Evolutionary conservation across 1,140 invertebrate species (phyloP).

Genomic region (Lerema accius): DNA sequence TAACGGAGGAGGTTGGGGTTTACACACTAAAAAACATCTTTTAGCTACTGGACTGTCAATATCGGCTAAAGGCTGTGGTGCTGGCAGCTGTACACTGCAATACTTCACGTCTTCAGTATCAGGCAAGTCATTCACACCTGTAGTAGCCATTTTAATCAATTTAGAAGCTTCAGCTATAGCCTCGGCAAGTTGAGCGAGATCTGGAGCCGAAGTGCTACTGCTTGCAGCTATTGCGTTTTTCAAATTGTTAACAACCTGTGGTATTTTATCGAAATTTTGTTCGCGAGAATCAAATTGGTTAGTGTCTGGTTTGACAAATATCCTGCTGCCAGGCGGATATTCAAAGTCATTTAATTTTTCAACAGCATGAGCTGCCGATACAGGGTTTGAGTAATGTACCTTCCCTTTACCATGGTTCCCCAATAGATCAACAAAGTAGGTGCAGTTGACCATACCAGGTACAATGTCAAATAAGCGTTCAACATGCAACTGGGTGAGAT

Average conservation of each 20-base stretch:
- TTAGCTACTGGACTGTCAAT: conserved; percentile 70
- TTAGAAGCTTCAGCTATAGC: conserved; percentile 70
- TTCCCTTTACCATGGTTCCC: conserved; percentile 56
- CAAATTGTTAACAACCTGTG: conserved; percentile 52
- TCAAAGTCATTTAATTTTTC: conserved; percentile 67
- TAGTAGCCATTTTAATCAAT: conserved; percentile 63
- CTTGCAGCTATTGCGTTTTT: conserved; percentile 52
- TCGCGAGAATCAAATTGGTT: conserved; percentile 48
- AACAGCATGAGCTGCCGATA: conserved; percentile 65
- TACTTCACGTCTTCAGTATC: conserved; percentile 59
- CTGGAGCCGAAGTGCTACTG: conserved; percentile 49
- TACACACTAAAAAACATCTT: conserved; percentile 87
- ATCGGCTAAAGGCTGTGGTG: conserved; percentile 87
- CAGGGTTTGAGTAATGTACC: conserved; percentile 58
- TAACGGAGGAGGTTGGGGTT: conserved; percentile 90
- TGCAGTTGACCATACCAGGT: conserved; percentile 56
- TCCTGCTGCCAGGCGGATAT: conserved; percentile 60
- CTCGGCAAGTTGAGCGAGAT: conserved; percentile 61
- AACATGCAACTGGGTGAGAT: conserved; percentile 51
- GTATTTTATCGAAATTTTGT: conserved; percentile 47
- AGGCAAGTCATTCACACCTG: conserved; percentile 48
- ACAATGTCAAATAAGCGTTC: conserved; percentile 61
- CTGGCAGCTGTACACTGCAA: conserved; percentile 87
- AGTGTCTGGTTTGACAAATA: conserved; percentile 57
- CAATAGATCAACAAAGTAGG: conserved; percentile 53